Percentiles rank a stretch among this genome's conserved stretches.
Conservation (phyloP, 1,140 invertebrate genomes). For the Leguminivora glycinivorella region DNA sequence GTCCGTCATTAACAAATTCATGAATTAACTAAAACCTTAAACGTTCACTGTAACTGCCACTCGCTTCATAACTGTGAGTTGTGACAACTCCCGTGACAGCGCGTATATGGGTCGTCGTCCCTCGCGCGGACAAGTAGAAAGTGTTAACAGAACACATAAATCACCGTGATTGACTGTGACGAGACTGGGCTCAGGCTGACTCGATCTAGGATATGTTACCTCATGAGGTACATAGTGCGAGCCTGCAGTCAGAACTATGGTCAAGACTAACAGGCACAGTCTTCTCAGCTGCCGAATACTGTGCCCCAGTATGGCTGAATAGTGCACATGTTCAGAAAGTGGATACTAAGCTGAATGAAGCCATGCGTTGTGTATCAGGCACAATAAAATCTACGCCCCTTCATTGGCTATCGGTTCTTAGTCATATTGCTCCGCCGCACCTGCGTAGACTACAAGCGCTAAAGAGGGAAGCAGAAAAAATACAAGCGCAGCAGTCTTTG, state of each 20-base stretch:
- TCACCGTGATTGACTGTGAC: constrained; percentile 56
- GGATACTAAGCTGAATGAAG: too few relatives aligned
- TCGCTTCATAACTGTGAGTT: not conserved
- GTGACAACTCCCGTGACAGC: not conserved
- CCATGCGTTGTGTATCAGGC: too few relatives aligned
- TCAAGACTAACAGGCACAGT: too few relatives aligned
- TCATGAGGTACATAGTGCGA: constrained; percentile 12
- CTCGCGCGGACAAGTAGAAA: constrained; percentile 42
- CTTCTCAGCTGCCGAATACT: too few relatives aligned
- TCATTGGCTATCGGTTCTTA: too few relatives aligned
- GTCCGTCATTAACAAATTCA: not conserved
- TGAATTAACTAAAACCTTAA: not conserved
- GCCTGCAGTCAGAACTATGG: not conserved
- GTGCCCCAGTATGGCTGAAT: too few relatives aligned
- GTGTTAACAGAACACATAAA: constrained; percentile 51
- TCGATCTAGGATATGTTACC: constrained; percentile 15
- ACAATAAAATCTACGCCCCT: too few relatives aligned
- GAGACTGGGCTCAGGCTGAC: constrained; percentile 45
- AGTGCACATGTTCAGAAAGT: too few relatives aligned
- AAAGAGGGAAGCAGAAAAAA: too few relatives aligned
- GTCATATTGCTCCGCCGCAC: too few relatives aligned
- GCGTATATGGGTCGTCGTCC: constrained; percentile 19
- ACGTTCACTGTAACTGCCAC: not conserved
- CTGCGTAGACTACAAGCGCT: too few relatives aligned
- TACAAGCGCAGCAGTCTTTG: too few relatives aligned